Conservation (phyloP, 1,140 invertebrate genomes). For the Pogonomyrmex barbatus region DNA sequence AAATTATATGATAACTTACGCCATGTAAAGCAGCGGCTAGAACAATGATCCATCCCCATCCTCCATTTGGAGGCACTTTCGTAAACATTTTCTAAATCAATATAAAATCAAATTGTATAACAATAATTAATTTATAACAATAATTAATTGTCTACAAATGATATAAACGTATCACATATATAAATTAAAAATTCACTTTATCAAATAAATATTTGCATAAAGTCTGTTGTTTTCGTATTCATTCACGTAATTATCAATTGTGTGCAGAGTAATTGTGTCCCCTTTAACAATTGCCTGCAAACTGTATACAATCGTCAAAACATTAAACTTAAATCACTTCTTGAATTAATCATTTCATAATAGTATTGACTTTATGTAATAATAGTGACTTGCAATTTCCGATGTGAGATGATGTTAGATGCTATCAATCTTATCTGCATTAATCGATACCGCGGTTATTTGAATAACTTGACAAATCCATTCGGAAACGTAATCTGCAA, state of each 20-base stretch:
- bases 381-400: slow-evolving; percentile 11
- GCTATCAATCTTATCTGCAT: slow-evolving; percentile 20
- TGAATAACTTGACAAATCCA: neutral
- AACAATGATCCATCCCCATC: slow-evolving; percentile 89
- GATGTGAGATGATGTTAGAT: neutral
- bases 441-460: neutral
- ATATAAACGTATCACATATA: slow-evolving; percentile 4
- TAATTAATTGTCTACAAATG: neutral
- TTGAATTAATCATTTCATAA: slow-evolving; percentile 12
- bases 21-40: slow-evolving; percentile 87
- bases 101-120: neutral
- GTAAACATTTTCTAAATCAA: slow-evolving; percentile 28
- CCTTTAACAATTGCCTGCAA: neutral
- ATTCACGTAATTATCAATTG: neutral
- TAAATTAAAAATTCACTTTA: slow-evolving; percentile 20
- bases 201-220: slow-evolving; percentile 8
- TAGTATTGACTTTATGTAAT: slow-evolving; percentile 30
- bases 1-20: slow-evolving; percentile 85
- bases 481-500: neutral
- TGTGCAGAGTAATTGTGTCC: neutral
- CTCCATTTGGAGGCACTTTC: slow-evolving; percentile 86
- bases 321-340: neutral
- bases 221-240: neutral
- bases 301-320: neutral
- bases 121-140: slow-evolving; percentile 1